phyloP scores from a whole-genome alignment of 1,140 invertebrate species.

The Polypedilum vanderplanki region DNA sequence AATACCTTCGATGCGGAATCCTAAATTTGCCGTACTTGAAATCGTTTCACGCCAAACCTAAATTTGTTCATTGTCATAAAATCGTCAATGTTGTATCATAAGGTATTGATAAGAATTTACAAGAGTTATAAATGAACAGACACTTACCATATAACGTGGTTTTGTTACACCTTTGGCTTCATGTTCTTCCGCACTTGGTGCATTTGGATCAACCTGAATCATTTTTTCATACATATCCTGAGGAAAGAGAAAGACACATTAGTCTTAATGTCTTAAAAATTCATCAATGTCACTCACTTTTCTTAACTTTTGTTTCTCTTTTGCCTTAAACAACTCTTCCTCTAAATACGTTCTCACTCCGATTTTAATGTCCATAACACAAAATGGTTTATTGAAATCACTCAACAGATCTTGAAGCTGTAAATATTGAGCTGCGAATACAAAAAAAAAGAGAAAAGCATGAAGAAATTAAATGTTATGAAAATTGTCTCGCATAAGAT shows the following conservation, averaged over 20 bases:
- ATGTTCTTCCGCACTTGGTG: slow-evolving; percentile 86
- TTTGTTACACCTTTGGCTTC: slow-evolving; percentile 85
- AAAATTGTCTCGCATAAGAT: background rate
- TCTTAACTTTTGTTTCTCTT: slow-evolving; percentile 87
- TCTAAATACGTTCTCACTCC: slow-evolving; percentile 91
- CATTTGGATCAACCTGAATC: slow-evolving; percentile 86
- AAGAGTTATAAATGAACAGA: background rate
- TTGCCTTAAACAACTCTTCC: slow-evolving; percentile 88
- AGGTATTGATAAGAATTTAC: background rate
- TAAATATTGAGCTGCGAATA: slow-evolving; percentile 52
- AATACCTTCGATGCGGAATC: slow-evolving; percentile 94
- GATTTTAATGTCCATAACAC: slow-evolving; percentile 94
- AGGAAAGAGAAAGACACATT: slow-evolving; percentile 15
- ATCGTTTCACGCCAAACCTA: slow-evolving; percentile 89
- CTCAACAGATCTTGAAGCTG: slow-evolving; percentile 88
- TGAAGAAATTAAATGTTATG: background rate
- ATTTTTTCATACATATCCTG: slow-evolving; percentile 98
- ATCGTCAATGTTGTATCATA: background rate
- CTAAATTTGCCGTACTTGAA: slow-evolving; percentile 88
- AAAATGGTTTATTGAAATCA: slow-evolving; percentile 79
- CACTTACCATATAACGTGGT: slow-evolving; percentile 78
- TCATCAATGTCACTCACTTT: slow-evolving; percentile 50
- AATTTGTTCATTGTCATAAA: background rate
- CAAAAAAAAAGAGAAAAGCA: background rate
- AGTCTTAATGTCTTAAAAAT: slow-evolving; percentile 28